Conservation (phyloP, 2,888 invertebrate genomes). For the Bellardia pandia region DNA sequence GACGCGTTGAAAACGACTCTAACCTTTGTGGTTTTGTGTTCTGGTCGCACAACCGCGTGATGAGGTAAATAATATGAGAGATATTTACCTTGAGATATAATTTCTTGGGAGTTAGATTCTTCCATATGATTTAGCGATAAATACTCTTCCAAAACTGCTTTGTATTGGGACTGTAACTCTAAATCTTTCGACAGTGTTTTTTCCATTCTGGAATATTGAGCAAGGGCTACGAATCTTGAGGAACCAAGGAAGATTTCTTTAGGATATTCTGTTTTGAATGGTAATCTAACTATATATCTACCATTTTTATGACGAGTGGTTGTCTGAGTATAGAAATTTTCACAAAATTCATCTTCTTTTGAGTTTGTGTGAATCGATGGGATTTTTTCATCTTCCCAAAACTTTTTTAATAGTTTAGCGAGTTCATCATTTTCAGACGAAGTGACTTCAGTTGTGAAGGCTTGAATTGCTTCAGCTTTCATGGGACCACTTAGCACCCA, state of each 20-base stretch:
- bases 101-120: slow-evolving; percentile 17
- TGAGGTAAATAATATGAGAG: slow-evolving; percentile 54
- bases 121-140: slow-evolving; percentile 53
- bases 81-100: neutral
- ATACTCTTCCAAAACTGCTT: slow-evolving; percentile 47
- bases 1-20: slow-evolving; percentile 73
- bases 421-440: no score
- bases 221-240: slow-evolving; percentile 21
- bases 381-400: no score
- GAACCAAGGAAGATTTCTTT: slow-evolving; percentile 25
- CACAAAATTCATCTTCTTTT: no score
- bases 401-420: no score
- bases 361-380: no score
- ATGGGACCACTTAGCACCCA: no score
- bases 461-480: no score
- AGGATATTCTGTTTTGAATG: slow-evolving; percentile 43
- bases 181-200: slow-evolving; percentile 18
- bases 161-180: slow-evolving; percentile 1
- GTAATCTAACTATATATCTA: slow-evolving; percentile 35
- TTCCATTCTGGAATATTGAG: slow-evolving; percentile 30
- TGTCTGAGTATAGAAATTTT: no score
- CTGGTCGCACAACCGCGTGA: slow-evolving; percentile 66
- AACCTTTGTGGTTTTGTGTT: slow-evolving; percentile 67
- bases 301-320: no score
- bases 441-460: no score